phyloP scores from a whole-genome alignment of 2,113 vertebrate genomes.

The Triplophysa tibetana region DNA sequence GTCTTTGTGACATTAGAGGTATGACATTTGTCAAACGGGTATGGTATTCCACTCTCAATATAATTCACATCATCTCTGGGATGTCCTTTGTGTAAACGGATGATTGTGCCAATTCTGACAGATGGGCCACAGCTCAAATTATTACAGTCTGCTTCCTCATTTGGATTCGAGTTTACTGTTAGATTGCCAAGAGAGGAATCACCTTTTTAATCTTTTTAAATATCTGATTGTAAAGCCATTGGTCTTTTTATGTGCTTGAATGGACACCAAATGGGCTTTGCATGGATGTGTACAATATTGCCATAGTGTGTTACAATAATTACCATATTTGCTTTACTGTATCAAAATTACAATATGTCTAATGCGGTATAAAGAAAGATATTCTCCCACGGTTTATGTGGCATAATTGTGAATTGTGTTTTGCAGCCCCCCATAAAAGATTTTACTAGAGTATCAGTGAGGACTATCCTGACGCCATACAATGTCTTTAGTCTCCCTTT shows the following conservation, averaged over 20 bases:
- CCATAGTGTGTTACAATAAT: background rate
- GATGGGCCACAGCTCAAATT: conserved; percentile 54
- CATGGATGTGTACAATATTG: background rate
- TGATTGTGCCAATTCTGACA: conserved; percentile 49
- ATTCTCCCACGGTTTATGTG: background rate
- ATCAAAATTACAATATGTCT: background rate
- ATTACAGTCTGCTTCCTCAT: conserved; percentile 57
- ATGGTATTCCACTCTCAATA: conserved; percentile 34
- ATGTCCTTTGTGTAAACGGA: conserved; percentile 47
- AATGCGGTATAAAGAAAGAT: background rate
- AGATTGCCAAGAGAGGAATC: conserved; percentile 12
- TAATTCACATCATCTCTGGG: conserved; percentile 36
- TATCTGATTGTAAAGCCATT: background rate
- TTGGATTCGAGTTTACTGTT: conserved; percentile 35
- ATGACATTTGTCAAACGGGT: conserved; percentile 40
- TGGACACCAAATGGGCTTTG: too few relatives aligned
- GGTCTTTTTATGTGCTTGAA: background rate
- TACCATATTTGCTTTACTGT: background rate
- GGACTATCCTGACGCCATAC: conserved; percentile 1
- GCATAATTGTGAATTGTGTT: conserved; percentile 8
- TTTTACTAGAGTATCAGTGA: conserved; percentile 25
- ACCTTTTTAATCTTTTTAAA: conserved; percentile 11
- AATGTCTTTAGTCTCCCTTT: background rate
- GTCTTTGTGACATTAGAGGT: conserved; percentile 20
- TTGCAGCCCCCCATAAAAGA: background rate